phyloP scores from a whole-genome alignment of 2,888 invertebrate species.

The Nipponacmea schrenckii region DNA sequence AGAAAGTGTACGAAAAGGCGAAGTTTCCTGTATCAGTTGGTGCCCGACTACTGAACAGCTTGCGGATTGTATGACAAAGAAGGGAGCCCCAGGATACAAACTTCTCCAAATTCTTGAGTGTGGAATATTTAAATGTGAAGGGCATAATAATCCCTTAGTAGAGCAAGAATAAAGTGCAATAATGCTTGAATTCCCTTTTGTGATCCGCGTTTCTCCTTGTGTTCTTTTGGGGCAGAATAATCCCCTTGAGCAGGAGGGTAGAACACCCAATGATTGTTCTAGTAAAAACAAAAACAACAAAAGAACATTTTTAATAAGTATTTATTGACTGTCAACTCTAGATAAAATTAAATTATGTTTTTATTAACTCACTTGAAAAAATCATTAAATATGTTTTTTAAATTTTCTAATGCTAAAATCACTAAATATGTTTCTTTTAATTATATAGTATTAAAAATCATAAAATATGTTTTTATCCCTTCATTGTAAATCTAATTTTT shows the following conservation, averaged over 20 bases:
- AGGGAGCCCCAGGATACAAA: slow-evolving; percentile 1
- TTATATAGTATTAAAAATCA: neutral
- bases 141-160: slow-evolving; percentile 1
- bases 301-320: neutral
- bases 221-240: neutral
- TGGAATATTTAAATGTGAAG: slow-evolving; percentile 1
- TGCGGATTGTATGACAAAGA: slow-evolving; percentile 3
- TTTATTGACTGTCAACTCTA: neutral
- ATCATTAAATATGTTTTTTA: neutral
- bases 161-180: slow-evolving; percentile 3
- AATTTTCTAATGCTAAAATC: neutral
- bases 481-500: neutral
- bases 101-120: neutral
- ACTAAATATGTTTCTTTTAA: neutral
- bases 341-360: neutral
- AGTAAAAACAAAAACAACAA: neutral
- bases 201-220: slow-evolving; percentile 3
- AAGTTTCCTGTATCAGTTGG: neutral
- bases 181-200: slow-evolving; percentile 1
- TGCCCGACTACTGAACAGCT: neutral
- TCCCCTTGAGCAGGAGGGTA: neutral
- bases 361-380: too few relatives aligned
- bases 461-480: neutral
- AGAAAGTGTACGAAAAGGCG: slow-evolving; percentile 1
- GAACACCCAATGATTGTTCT: neutral